Evolutionary conservation across 2,797 vertebrate genomes (phyloP).

Genomic region (Clarias laeviceps): DNA sequence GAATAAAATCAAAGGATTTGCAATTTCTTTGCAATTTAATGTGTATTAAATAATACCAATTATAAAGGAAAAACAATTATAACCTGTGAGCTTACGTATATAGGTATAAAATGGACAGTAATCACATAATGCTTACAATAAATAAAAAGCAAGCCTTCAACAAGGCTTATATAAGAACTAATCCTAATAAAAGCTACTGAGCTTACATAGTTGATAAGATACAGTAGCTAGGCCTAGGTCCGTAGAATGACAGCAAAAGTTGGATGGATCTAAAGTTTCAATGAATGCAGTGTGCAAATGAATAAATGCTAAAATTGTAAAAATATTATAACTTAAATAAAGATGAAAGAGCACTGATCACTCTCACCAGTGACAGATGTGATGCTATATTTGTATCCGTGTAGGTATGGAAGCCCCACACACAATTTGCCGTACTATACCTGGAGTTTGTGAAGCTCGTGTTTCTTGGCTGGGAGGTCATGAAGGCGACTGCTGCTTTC

Average conservation of each 20-base stretch:
- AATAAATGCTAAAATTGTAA: not conserved
- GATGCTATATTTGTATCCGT: not conserved
- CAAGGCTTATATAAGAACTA: not conserved
- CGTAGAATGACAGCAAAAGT: not conserved
- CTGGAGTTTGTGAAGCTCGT: slow-evolving; percentile 93
- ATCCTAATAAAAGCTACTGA: not conserved
- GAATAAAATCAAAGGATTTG: not conserved
- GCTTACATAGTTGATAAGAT: no score
- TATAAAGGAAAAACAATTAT: not conserved
- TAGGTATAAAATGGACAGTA: not conserved
- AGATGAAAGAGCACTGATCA: not conserved
- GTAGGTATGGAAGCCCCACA: not conserved
- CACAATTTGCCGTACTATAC: slow-evolving; percentile 66
- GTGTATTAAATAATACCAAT: not conserved
- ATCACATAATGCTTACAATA: not conserved
- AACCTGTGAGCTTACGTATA: not conserved
- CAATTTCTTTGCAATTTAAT: not conserved
- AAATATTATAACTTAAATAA: not conserved
- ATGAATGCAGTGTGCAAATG: not conserved
- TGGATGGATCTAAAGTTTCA: not conserved
- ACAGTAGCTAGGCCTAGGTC: not conserved
- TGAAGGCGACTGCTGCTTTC: slow-evolving; percentile 87
- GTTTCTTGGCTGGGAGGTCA: slow-evolving; percentile 89
- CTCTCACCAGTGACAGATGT: not conserved
- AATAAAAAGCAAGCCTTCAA: not conserved